Conservation (phyloP, 2,797 vertebrate species). For the Siniperca undulata region DNA sequence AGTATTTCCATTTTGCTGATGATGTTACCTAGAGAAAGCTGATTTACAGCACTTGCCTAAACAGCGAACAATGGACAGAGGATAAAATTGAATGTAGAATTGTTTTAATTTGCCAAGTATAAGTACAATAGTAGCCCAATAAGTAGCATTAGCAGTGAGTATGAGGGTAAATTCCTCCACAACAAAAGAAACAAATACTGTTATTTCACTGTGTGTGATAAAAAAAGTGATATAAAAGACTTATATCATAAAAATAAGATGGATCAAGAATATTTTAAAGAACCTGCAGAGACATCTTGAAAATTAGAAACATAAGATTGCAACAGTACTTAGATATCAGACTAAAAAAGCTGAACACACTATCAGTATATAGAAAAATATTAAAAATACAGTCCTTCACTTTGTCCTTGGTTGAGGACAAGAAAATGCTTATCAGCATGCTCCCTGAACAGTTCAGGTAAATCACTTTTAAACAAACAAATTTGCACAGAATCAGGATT, state of each 20-base stretch:
- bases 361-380: neutral
- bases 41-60: neutral
- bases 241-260: neutral
- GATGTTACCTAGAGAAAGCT: neutral
- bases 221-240: neutral
- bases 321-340: neutral
- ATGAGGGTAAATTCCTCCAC: neutral
- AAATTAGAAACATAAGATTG: neutral
- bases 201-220: neutral
- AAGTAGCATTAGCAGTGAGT: neutral
- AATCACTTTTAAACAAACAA: conserved; percentile 71
- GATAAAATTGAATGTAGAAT: neutral
- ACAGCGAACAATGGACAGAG: neutral
- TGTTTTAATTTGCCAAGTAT: conserved; percentile 7
- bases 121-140: neutral
- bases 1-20: conserved; percentile 18
- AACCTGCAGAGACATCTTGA: neutral
- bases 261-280: neutral
- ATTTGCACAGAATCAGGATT: conserved; percentile 67
- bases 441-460: conserved; percentile 48
- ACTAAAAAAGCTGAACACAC: neutral
- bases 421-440: conserved; percentile 48
- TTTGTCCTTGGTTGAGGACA: conserved; percentile 58
- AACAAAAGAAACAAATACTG: neutral
- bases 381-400: conserved; percentile 12